Evolutionary conservation across 2,113 vertebrate genomes (phyloP).

Genomic region (Elgaria multicarinata): DNA sequence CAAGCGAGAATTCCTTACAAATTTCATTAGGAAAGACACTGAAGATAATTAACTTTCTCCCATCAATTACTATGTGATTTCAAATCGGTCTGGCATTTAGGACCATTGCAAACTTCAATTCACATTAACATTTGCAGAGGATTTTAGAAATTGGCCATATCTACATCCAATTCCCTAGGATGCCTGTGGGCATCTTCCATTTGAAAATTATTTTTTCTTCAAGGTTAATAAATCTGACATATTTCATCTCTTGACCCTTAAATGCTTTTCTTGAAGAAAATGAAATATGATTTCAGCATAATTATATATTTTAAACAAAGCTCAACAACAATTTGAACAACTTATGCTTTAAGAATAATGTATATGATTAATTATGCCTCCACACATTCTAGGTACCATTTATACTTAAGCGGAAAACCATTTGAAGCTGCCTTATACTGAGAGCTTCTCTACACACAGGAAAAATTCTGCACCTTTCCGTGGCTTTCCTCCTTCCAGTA

Average conservation of each 20-base stretch:
- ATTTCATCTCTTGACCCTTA: conserved; percentile 10
- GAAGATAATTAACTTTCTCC: conserved; percentile 8
- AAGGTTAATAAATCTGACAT: conserved; percentile 37
- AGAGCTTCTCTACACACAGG: no score
- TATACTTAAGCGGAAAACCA: background rate
- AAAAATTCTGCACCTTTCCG: no score
- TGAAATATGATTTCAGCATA: background rate
- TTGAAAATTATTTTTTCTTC: conserved; percentile 29
- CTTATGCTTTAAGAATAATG: conserved; percentile 1
- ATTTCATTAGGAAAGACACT: conserved; percentile 25
- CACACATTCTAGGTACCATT: conserved; percentile 22
- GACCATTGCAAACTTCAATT: conserved; percentile 32
- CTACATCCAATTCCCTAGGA: conserved; percentile 12
- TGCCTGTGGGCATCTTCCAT: conserved; percentile 42
- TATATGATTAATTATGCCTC: conserved; percentile 12
- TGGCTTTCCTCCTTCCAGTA: no score
- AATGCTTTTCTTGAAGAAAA: conserved; percentile 14
- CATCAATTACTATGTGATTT: conserved; percentile 27
- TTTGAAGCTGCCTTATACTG: background rate
- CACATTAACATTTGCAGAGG: conserved; percentile 19
- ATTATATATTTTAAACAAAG: background rate
- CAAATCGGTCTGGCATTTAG: conserved; percentile 33
- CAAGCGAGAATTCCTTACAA: background rate
- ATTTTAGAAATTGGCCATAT: conserved; percentile 9
- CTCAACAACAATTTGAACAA: conserved; percentile 39